Conservation (phyloP, 2,113 vertebrate species). For the Lepidothrix coronata region DNA sequence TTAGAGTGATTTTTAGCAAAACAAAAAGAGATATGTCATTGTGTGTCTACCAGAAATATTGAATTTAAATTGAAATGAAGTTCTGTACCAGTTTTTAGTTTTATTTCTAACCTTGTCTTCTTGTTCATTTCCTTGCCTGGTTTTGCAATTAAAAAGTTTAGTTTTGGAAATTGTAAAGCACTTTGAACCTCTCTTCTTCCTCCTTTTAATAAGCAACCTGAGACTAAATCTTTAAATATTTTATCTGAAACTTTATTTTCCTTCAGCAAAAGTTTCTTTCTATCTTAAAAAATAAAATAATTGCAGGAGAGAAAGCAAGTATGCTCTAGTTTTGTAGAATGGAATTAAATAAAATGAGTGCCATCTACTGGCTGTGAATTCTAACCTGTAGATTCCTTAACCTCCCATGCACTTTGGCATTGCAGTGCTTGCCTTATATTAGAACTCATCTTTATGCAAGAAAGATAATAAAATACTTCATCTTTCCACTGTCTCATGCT, state of each 20-base stretch:
- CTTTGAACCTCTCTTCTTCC: background rate
- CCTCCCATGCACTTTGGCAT: slow-evolving; percentile 12
- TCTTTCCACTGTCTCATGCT: slow-evolving; percentile 38
- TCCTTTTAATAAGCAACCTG: background rate
- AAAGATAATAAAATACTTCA: slow-evolving; percentile 51
- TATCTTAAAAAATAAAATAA: background rate
- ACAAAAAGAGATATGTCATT: background rate
- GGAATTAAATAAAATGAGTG: slow-evolving; percentile 61
- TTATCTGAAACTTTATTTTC: background rate
- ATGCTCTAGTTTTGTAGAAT: background rate
- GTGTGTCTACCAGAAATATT: background rate
- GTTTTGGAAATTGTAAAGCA: background rate
- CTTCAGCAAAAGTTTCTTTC: background rate
- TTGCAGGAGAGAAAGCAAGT: background rate
- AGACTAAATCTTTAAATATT: background rate
- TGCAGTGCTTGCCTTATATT: background rate
- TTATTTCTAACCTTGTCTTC: background rate
- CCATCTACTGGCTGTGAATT: slow-evolving; percentile 60
- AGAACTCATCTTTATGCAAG: slow-evolving; percentile 58
- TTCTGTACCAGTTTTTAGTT: background rate
- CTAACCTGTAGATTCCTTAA: background rate
- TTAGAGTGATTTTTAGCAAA: background rate
- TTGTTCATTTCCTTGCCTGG: background rate
- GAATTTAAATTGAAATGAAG: background rate
- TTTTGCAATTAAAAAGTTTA: background rate